Percentiles rank a stretch among this genome's conserved stretches.
Conservation (phyloP, 2,888 invertebrate genomes). For the Dicranocentrus wangi region DNA sequence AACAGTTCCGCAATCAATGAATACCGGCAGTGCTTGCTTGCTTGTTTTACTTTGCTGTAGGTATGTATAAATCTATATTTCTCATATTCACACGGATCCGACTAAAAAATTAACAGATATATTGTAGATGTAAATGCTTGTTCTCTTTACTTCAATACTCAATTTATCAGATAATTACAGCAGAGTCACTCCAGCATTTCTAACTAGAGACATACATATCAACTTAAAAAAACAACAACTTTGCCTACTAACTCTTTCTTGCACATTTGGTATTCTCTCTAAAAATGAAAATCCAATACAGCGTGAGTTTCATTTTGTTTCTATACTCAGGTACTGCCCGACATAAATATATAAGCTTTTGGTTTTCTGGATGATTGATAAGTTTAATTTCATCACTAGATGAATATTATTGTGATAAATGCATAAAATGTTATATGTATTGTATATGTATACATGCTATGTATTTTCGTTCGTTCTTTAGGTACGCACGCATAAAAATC, state of each 20-base stretch:
- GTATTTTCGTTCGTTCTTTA: conserved; percentile 13
- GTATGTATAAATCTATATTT: too few relatives aligned
- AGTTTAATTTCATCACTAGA: conserved; percentile 54
- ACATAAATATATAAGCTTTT: conserved; percentile 56
- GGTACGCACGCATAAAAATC: conserved; percentile 30
- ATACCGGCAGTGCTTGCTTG: conserved; percentile 36
- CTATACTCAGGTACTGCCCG: conserved; percentile 65
- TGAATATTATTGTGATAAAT: conserved; percentile 47
- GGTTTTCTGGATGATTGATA: conserved; percentile 54
- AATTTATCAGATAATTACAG: conserved; percentile 31
- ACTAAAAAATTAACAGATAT: conserved; percentile 19
- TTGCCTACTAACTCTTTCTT: conserved; percentile 15
- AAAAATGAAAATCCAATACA: conserved; percentile 46
- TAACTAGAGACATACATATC: conserved; percentile 6
- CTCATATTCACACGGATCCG: neutral
- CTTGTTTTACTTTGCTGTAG: neutral
- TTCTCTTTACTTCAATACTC: conserved; percentile 38
- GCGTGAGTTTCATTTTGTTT: conserved; percentile 41
- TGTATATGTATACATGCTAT: conserved; percentile 4
- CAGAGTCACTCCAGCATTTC: neutral
- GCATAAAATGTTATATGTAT: conserved; percentile 29
- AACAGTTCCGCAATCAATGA: conserved; percentile 6
- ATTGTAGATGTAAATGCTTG: conserved; percentile 29
- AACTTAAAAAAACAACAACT: neutral
- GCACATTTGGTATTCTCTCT: conserved; percentile 15